A percentile compares a stretch with the other conserved stretches of the same genome.
Evolutionary conservation across 1,140 invertebrate genomes (phyloP).

Genomic region (Drosophila orosa): DNA sequence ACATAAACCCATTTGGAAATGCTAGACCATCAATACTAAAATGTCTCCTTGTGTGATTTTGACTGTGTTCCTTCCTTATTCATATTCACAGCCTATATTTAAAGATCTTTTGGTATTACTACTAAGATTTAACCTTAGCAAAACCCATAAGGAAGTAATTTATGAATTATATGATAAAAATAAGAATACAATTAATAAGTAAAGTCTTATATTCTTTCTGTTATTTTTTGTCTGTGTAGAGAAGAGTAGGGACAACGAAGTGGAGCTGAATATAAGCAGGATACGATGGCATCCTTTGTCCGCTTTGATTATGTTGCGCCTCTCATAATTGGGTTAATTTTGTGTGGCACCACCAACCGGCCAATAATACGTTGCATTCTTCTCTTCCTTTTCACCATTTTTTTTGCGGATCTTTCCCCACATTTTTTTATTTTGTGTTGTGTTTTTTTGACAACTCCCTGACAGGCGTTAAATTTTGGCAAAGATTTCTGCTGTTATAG

Average conservation of each 20-base stretch:
- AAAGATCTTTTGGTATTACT: too few species aligned
- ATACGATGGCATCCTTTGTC: slow-evolving; percentile 50
- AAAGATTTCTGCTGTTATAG: slow-evolving; percentile 26
- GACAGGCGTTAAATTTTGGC: slow-evolving; percentile 64
- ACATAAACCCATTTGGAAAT: too few species aligned
- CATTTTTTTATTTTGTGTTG: neutral
- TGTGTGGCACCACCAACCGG: slow-evolving; percentile 56
- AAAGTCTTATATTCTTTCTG: too few species aligned
- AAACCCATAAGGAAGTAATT: neutral
- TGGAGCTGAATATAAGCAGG: slow-evolving; percentile 16
- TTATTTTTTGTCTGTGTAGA: slow-evolving; percentile 4
- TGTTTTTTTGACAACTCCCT: slow-evolving; percentile 57
- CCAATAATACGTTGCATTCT: slow-evolving; percentile 44
- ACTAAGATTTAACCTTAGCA: neutral
- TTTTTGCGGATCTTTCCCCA: slow-evolving; percentile 22
- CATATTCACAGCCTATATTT: too few species aligned
- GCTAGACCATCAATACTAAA: too few species aligned
- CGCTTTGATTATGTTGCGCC: slow-evolving; percentile 76
- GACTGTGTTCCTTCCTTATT: too few species aligned
- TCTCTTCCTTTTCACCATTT: slow-evolving; percentile 20
- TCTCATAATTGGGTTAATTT: slow-evolving; percentile 80
- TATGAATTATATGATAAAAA: neutral
- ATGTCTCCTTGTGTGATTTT: too few species aligned
- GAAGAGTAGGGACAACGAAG: neutral
- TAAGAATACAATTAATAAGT: neutral